Conservation (phyloP, 2,113 vertebrate species). For the Taxidea taxus region DNA sequence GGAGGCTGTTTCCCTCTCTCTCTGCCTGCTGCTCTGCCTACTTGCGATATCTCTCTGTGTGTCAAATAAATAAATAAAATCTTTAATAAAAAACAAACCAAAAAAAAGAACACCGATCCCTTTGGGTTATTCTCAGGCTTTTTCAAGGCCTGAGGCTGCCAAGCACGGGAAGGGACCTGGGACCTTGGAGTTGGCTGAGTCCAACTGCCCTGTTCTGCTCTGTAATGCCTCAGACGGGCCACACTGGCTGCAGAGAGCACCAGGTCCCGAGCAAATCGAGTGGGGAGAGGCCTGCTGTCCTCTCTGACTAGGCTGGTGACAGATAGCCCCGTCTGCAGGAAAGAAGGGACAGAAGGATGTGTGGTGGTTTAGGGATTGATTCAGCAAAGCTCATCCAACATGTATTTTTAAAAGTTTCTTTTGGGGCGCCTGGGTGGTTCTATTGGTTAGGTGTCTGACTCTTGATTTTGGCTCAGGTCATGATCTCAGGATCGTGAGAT, state of each 20-base stretch:
- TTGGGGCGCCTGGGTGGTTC: neutral
- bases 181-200: neutral
- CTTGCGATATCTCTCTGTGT: too few species aligned
- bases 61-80: too few species aligned
- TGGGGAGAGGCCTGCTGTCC: neutral
- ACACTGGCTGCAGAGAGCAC: neutral
- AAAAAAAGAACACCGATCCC: too few species aligned
- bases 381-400: neutral
- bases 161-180: neutral
- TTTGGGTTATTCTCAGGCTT: neutral
- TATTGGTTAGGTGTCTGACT: neutral
- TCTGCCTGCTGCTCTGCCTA: too few species aligned
- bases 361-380: neutral
- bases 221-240: constrained; percentile 13
- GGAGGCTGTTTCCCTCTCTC: too few species aligned
- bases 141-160: neutral
- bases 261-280: fast-evolving
- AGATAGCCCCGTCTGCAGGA: neutral
- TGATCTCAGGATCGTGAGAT: neutral
- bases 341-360: neutral
- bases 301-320: neutral
- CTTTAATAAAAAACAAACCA: too few species aligned
- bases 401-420: neutral
- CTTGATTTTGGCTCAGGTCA: neutral
- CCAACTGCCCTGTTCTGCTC: constrained; percentile 35